phyloP scores from a whole-genome alignment of 2,888 invertebrate genomes.

The Ichneumoninae sp. region DNA sequence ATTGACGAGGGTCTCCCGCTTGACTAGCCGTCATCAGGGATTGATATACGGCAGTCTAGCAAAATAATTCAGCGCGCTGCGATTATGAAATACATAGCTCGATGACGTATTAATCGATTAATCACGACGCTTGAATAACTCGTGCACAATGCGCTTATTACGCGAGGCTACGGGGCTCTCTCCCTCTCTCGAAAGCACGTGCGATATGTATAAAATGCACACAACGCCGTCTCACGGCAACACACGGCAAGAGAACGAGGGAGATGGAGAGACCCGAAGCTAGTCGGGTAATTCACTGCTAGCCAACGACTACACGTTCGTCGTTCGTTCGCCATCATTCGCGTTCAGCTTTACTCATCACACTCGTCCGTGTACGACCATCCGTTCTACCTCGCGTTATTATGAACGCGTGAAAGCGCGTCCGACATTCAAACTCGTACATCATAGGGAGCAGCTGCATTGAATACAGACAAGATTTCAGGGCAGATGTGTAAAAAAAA shows the following conservation, averaged over 20 bases:
- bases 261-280: not conserved
- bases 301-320: constrained; percentile 21
- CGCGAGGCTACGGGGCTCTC: constrained; percentile 3
- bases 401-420: constrained; percentile 37
- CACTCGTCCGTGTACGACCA: constrained; percentile 26
- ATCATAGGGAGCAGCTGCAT: not conserved
- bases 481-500: not conserved
- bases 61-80: constrained; percentile 38
- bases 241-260: not conserved
- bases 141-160: constrained; percentile 49
- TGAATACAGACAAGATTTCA: constrained; percentile 5
- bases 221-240: constrained; percentile 1
- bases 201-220: constrained; percentile 1
- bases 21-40: constrained; percentile 12
- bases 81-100: constrained; percentile 29
- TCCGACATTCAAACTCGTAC: constrained; percentile 31
- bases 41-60: constrained; percentile 40
- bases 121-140: constrained; percentile 42
- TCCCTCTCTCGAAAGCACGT: not conserved
- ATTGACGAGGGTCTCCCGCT: constrained; percentile 28
- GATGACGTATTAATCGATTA: constrained; percentile 64
- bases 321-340: constrained; percentile 25
- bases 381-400: constrained; percentile 37
- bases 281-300: constrained; percentile 3
- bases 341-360: constrained; percentile 50